Evolutionary conservation across 1,140 invertebrate species (phyloP).

Genomic region (Drosophila albomicans): DNA sequence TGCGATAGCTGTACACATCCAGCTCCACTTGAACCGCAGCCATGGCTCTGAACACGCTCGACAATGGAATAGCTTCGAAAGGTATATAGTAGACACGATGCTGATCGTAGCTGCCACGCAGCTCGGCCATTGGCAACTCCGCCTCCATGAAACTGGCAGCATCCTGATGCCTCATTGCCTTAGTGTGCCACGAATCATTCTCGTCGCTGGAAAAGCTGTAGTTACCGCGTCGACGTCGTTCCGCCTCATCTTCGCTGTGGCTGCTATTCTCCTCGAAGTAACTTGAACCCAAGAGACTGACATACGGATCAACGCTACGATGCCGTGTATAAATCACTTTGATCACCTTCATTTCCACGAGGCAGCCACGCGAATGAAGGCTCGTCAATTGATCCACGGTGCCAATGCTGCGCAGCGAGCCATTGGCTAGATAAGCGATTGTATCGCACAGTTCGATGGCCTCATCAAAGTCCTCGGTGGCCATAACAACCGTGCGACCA

Average conservation of each 20-base stretch:
- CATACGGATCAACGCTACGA: neutral
- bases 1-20: conserved; percentile 4
- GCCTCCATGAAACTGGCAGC: conserved; percentile 7
- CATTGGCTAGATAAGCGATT: conserved; percentile 17
- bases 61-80: neutral
- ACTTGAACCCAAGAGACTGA: neutral
- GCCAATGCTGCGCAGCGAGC: conserved; percentile 8
- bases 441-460: conserved; percentile 15
- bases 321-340: conserved; percentile 1
- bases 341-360: neutral
- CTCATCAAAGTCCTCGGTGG: conserved; percentile 29
- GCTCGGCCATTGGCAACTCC: neutral
- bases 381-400: neutral
- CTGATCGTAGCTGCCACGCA: conserved; percentile 10
- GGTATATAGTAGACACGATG: conserved; percentile 24
- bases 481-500: conserved; percentile 17
- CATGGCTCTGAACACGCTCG: conserved; percentile 21
- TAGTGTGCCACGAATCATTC: neutral
- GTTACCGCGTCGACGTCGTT: neutral
- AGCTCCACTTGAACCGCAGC: neutral
- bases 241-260: neutral
- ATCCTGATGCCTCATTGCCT: neutral
- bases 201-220: neutral
- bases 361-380: conserved; percentile 11
- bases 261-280: neutral